Conservation (phyloP, 1,140 invertebrate species). For the Planococcus citri region DNA sequence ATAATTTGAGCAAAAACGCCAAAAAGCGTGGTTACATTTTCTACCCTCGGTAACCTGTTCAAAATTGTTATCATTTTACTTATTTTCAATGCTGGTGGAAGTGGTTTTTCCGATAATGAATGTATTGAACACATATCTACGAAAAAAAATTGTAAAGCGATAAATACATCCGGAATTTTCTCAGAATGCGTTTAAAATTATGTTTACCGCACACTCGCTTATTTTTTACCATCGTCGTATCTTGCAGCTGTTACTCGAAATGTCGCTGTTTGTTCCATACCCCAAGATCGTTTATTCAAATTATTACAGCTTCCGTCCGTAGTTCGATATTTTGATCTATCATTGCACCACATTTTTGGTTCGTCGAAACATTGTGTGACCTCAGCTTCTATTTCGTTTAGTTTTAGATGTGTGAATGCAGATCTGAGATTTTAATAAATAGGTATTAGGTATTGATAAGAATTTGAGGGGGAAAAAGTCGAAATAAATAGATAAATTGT, state of each 20-base stretch:
- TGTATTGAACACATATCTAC: not conserved
- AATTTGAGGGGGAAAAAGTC: too few species aligned
- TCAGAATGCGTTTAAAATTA: not conserved
- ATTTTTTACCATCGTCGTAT: constrained; percentile 60
- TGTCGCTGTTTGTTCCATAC: constrained; percentile 58
- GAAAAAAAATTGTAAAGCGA: not conserved
- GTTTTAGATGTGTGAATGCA: not conserved
- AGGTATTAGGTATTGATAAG: too few species aligned
- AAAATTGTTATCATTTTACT: not conserved
- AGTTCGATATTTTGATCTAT: constrained; percentile 45
- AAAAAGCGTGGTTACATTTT: not conserved
- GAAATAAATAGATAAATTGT: too few species aligned
- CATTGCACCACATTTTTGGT: not conserved
- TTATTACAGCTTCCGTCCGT: constrained; percentile 82
- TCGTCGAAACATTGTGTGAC: not conserved
- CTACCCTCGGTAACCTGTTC: not conserved
- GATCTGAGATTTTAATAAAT: too few species aligned
- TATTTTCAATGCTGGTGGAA: not conserved
- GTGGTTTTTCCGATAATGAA: not conserved
- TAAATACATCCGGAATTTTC: not conserved
- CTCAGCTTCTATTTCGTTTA: not conserved
- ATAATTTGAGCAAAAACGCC: not conserved
- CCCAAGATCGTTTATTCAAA: constrained; percentile 51
- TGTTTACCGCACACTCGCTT: not conserved
- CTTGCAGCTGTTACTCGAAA: constrained; percentile 61